phyloP scores from a whole-genome alignment of 2,113 vertebrate genomes.

The Phyllopteryx taeniolatus region DNA sequence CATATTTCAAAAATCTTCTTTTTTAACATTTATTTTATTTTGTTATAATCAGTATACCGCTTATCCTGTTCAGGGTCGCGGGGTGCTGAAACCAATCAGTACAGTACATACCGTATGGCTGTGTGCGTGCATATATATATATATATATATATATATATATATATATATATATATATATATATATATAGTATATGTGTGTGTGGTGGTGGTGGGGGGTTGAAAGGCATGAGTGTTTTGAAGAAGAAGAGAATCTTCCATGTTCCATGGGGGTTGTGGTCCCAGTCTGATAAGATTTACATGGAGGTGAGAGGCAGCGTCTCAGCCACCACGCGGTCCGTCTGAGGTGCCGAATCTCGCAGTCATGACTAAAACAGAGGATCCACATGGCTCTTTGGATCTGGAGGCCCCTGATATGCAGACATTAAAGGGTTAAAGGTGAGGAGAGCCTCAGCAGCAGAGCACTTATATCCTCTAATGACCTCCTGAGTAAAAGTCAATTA shows the following conservation, averaged over 20 bases:
- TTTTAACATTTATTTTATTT: no score
- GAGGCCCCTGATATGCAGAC: conserved; percentile 48
- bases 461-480: conserved; percentile 74
- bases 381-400: conserved; percentile 8
- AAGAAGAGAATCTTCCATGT: neutral
- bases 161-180: no score
- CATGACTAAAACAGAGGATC: neutral
- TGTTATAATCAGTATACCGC: no score
- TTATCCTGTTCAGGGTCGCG: no score
- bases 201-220: no score
- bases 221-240: neutral
- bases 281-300: conserved; percentile 22
- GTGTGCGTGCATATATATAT: no score
- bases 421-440: conserved; percentile 70
- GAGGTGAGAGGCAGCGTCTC: conserved; percentile 28
- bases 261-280: conserved; percentile 1
- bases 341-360: conserved; percentile 35
- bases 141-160: no score
- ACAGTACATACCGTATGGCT: no score
- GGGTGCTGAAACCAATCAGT: no score
- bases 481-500: conserved; percentile 74
- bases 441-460: conserved; percentile 46
- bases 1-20: no score
- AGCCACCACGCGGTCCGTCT: neutral
- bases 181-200: no score